Base-by-base conservation (phyloP, 2,797 vertebrate species). In the Gallirallus australis region DNA sequence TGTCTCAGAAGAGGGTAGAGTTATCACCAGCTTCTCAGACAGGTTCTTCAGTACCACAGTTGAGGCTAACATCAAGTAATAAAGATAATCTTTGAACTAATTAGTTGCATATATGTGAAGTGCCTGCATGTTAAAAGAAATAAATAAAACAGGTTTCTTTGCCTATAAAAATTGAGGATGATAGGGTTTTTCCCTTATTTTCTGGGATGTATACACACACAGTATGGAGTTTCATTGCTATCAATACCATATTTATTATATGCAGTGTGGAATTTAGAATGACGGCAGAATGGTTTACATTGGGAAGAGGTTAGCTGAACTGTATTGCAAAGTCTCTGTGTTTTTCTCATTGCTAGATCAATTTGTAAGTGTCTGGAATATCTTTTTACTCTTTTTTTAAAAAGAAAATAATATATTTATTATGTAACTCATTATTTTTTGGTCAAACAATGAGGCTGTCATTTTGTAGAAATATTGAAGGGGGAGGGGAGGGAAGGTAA, bases 401-500 rank as follows among this genome's bases (percentile, higher is more conserved):
- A 35, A 10, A 53, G 1, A 53, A 40, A 8, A 86, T 5, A 83
- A 45, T 24, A 31, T 35, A 72, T 81, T 61, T 81, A 77, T 93
- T 75, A 76, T 23, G 15, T 73, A 93, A 92, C 37, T 30, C 18
- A 35, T 33, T 94, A 16, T 60, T 86, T 91, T 95, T 93, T 85
- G 21, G 48, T 77, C 79, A 93, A 86, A 92, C 91, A 95, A 96
- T 61, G 28, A 82, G 82, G 56, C 86, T 94, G 50, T 92, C 35
- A 30, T 87, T 88, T 93, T 90, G 35, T 68, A 86, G 70, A 90
- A 96, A 59, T 88, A 76, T 66, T 28, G 7, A 83, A 77, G 92
- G 20, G 39, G 86, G 70, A 81, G 50, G 65, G 63, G 24, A 57
- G 28, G 66, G 78, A 87, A 95, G 63, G 96, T 94, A 97, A 98